Base-by-base conservation (phyloP, 2,797 vertebrate genomes). In the Semaprochilodus insignis region DNA sequence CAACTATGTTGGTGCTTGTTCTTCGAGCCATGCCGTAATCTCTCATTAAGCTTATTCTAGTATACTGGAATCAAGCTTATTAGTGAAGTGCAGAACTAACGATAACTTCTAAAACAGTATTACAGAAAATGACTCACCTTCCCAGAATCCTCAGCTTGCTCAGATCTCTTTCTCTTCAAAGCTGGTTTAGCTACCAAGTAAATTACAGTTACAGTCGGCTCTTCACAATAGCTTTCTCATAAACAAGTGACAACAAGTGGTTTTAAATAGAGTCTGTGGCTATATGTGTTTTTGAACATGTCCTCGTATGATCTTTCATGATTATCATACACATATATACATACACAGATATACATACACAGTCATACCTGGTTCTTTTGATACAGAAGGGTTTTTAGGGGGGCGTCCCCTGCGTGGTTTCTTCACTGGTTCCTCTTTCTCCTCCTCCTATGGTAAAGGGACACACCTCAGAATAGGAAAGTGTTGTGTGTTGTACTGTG, bases 361-460 rank as follows among this genome's bases (percentile, higher is more conserved):
- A n/a, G n/a, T n/a, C n/a, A n/a, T 40, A 92, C 93, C 94, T 7
- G 89, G 62, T 6, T 93, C 91, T 0, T 93, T 92, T 4, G 85
- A 3, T 11, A 75, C 83, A 0, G 78, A 66, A 36, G 81, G 66
- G 0, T n/a, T 52, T 87, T 95, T 95, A 0, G 92, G 21, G 0
- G 92, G 89, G 15, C 94, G 88, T 51, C 95, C 93, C 55, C 94
- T 91, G 2, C 94, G 91, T 15, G 72, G 85, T 85, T 80, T 94
- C 85, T 91, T 93, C 71, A 87, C 85, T 71, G 89, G 65, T 0
- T 52, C 76, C 65, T 89, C 91, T 71, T 88, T 89, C 6, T 92
- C 92, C 65, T 89, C 91, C 21, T 85, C 80, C 57, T 85, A 82
- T 21, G 52, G 6, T 55, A 65, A 21, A 67, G 17, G 16, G 48